A percentile compares a stretch with the other conserved stretches of the same genome.
phyloP scores from a whole-genome alignment of 2,113 vertebrate genomes.

The Cryptomyrus ogoouensis region DNA sequence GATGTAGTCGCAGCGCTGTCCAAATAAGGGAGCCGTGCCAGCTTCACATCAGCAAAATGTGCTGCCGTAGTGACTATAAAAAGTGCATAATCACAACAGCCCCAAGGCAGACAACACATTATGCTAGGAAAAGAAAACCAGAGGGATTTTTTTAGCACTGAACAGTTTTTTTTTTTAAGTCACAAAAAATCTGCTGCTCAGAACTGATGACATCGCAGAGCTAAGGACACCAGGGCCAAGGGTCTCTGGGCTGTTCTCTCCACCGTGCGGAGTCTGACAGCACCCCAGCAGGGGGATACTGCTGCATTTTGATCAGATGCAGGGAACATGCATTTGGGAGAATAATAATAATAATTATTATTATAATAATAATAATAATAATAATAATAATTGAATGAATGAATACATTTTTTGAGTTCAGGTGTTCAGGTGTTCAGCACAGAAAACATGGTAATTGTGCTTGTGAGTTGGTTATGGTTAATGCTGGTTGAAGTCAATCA shows the following conservation, averaged over 20 bases:
- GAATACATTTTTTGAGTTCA: neutral
- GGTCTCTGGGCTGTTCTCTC: neutral
- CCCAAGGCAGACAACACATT: neutral
- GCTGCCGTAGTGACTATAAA: neutral
- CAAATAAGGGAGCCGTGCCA: neutral
- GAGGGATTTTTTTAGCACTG: neutral
- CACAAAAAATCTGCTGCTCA: neutral
- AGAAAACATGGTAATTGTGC: neutral
- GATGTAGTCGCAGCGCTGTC: neutral
- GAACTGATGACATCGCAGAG: neutral
- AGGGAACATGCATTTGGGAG: neutral
- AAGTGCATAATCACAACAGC: neutral
- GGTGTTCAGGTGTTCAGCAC: neutral
- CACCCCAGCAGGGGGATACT: neutral
- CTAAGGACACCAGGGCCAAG: neutral
- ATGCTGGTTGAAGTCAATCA: neutral
- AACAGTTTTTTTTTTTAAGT: neutral
- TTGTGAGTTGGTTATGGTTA: neutral
- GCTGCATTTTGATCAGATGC: neutral
- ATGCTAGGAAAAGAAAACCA: neutral
- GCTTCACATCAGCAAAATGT: neutral
- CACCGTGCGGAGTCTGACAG: neutral
- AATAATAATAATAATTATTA: neutral
- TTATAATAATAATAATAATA: too few relatives aligned
- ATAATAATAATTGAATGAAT: neutral